Conservation (phyloP, 2,888 invertebrate genomes). For the Choristoneura rosaceana region DNA sequence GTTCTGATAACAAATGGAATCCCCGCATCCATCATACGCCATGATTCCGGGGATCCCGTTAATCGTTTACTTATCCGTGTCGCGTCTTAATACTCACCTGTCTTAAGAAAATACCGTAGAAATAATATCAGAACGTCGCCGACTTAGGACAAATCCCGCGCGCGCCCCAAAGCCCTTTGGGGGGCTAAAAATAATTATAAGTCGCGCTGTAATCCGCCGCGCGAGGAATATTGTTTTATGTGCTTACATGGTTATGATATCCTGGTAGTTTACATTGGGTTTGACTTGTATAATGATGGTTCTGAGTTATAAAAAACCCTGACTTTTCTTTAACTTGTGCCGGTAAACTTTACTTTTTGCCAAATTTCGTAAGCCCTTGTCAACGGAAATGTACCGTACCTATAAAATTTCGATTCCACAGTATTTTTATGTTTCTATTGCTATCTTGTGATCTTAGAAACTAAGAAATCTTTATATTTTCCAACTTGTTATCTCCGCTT, state of each 20-base stretch:
- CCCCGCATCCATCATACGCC: slow-evolving; percentile 38
- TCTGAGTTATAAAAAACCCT: not conserved
- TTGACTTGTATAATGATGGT: no score
- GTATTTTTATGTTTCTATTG: no score
- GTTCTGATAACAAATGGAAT: slow-evolving; percentile 23
- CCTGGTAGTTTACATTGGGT: slow-evolving; percentile 29
- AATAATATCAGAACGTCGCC: slow-evolving; percentile 82
- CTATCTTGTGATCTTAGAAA: no score
- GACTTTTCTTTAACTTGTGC: no score
- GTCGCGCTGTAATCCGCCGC: slow-evolving; percentile 57
- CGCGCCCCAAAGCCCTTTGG: slow-evolving; percentile 76
- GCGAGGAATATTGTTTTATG: slow-evolving; percentile 55
- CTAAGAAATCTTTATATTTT: no score
- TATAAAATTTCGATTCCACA: no score
- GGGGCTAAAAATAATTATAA: slow-evolving; percentile 76
- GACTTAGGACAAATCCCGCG: slow-evolving; percentile 77
- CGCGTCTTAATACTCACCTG: slow-evolving; percentile 61
- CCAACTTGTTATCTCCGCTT: no score
- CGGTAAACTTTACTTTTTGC: no score
- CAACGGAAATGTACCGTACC: no score
- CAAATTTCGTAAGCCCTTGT: no score
- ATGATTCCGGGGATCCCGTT: slow-evolving; percentile 50
- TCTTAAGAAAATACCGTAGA: slow-evolving; percentile 60
- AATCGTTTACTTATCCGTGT: slow-evolving; percentile 53
- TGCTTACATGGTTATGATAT: slow-evolving; percentile 45